Evolutionary conservation across 1,140 invertebrate species (phyloP).

Genomic region (Drosophila equinoxialis): DNA sequence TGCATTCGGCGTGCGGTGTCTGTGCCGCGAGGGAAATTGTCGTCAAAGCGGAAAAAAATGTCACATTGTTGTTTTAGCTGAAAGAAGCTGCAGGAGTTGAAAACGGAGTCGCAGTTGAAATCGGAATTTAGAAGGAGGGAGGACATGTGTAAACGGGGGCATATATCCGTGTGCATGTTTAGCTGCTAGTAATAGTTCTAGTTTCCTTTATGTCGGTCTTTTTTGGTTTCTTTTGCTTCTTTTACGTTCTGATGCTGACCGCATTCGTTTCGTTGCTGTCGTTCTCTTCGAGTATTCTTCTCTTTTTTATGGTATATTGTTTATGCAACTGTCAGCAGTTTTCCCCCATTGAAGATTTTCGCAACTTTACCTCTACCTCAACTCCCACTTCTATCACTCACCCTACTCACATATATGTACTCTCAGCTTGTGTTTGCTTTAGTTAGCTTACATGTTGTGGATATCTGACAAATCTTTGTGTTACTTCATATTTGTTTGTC

Average conservation of each 20-base stretch:
- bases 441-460: constrained; percentile 19
- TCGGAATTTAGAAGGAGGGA: background rate
- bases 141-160: constrained; percentile 2
- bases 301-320: constrained; percentile 57
- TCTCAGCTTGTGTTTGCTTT: constrained; percentile 19
- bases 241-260: constrained; percentile 69
- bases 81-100: constrained; percentile 34
- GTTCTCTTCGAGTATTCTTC: constrained; percentile 9
- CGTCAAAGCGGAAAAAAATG: constrained; percentile 76
- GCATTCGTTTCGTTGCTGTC: constrained; percentile 41
- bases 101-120: background rate
- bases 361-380: background rate
- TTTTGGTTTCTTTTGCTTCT: constrained; percentile 25
- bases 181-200: constrained; percentile 47
- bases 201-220: constrained; percentile 38
- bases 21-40: constrained; percentile 78
- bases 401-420: background rate
- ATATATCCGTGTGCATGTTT: constrained; percentile 27
- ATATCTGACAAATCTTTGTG: constrained; percentile 36
- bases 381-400: background rate
- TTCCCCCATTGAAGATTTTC: constrained; percentile 66
- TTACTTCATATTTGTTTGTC: constrained; percentile 75
- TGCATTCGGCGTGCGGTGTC: constrained; percentile 51
- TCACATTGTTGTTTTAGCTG: constrained; percentile 76
- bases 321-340: constrained; percentile 80